A percentile compares a stretch with the other conserved stretches of the same genome.
These are phyloP conservation scores for Dolichoris vasculosae DNA, from an alignment of 1,140 invertebrate genomes.

Conservation along the genomic window DNA sequence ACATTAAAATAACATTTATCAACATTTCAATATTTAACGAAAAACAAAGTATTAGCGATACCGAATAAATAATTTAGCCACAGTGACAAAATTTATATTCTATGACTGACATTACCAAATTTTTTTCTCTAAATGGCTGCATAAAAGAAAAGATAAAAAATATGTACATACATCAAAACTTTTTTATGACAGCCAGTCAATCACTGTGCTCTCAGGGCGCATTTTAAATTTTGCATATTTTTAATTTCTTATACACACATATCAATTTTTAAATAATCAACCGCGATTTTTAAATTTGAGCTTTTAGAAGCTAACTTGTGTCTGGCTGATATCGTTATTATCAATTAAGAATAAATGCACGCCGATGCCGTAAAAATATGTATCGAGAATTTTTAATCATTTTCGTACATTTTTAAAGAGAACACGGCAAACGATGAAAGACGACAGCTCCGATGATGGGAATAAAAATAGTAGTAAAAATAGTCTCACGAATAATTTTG, in stretches of 20 bases:
- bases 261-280: slow-evolving; percentile 48
- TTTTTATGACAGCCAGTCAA: slow-evolving; percentile 49
- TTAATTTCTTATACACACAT: slow-evolving; percentile 41
- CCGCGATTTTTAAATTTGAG: slow-evolving; percentile 27
- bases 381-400: too few species aligned
- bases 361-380: not conserved
- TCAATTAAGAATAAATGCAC: not conserved
- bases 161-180: slow-evolving; percentile 50
- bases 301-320: not conserved
- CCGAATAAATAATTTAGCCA: slow-evolving; percentile 34
- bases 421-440: not conserved
- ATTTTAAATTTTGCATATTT: slow-evolving; percentile 49
- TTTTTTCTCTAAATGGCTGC: slow-evolving; percentile 40
- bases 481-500: not conserved
- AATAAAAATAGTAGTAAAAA: not conserved
- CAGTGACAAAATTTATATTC: slow-evolving; percentile 45
- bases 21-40: not conserved
- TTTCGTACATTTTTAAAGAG: too few species aligned
- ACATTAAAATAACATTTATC: slow-evolving; percentile 18
- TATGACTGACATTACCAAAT: slow-evolving; percentile 40
- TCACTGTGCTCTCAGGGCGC: slow-evolving; percentile 37
- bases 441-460: not conserved
- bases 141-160: slow-evolving; percentile 42
- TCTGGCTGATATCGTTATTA: not conserved
- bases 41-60: slow-evolving; percentile 34